phyloP scores from a whole-genome alignment of 2,113 vertebrate genomes.

The Blennius ocellaris region DNA sequence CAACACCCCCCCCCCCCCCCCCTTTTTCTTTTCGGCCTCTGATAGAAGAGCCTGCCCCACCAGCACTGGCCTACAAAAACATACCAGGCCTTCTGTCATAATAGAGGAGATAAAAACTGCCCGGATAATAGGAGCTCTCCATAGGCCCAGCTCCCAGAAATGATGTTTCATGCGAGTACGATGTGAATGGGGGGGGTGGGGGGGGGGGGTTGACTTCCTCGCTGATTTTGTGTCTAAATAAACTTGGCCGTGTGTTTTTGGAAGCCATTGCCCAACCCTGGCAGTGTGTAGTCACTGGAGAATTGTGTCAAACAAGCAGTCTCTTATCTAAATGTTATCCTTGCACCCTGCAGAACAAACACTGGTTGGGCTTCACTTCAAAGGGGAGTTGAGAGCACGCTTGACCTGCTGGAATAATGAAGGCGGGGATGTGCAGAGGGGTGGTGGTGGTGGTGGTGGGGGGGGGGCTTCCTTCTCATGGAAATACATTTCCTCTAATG shows the following conservation, averaged over 20 bases:
- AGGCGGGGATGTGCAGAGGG: slow-evolving; percentile 12
- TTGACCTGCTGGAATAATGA: slow-evolving; percentile 56
- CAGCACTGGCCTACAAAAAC: slow-evolving; percentile 45
- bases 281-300: slow-evolving; percentile 30
- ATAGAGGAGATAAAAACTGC: slow-evolving; percentile 52
- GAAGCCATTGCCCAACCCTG: slow-evolving; percentile 21
- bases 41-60: not conserved
- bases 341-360: slow-evolving; percentile 64
- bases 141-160: slow-evolving; percentile 22
- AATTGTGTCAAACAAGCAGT: slow-evolving; percentile 40
- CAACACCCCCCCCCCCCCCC: no score
- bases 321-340: slow-evolving; percentile 71
- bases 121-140: slow-evolving; percentile 50
- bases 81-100: slow-evolving; percentile 57
- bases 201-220: slow-evolving; percentile 35
- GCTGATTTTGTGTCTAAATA: slow-evolving; percentile 12
- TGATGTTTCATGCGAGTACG: slow-evolving; percentile 11
- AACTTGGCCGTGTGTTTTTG: slow-evolving; percentile 2
- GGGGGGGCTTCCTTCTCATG: slow-evolving; percentile 9
- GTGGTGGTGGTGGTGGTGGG: not conserved
- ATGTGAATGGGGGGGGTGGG: slow-evolving; percentile 8
- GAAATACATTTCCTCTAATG: slow-evolving; percentile 31
- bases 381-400: slow-evolving; percentile 40
- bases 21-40: no score
- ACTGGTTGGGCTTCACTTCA: slow-evolving; percentile 48